Conservation (phyloP, 2,797 vertebrate genomes). For the Serranus cabrilla region DNA sequence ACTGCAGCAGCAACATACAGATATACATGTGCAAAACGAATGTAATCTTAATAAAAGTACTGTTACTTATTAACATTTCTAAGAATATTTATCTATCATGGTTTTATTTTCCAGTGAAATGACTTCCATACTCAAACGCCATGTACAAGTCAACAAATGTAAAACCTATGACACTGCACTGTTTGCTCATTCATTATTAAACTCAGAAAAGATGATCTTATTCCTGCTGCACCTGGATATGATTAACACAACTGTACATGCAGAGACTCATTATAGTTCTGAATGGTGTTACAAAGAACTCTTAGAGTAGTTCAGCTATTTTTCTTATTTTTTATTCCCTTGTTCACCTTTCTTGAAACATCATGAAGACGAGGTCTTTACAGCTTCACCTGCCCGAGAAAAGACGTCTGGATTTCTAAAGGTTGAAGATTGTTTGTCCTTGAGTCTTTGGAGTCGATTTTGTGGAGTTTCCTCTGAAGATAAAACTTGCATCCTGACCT, state of each 20-base stretch:
- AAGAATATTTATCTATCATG: background rate
- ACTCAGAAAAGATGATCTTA: conserved; percentile 46
- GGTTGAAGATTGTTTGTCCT: conserved; percentile 29
- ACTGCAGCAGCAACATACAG: background rate
- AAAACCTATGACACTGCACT: conserved; percentile 28
- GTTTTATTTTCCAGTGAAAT: conserved; percentile 45
- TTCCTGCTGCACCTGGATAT: conserved; percentile 80
- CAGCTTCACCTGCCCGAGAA: conserved; percentile 3
- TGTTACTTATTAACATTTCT: background rate
- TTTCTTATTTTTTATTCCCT: conserved; percentile 3
- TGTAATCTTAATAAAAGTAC: background rate
- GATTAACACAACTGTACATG: conserved; percentile 68
- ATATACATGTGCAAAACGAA: background rate
- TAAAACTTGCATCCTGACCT: background rate
- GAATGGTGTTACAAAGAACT: background rate
- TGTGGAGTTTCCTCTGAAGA: conserved; percentile 37
- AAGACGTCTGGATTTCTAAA: conserved; percentile 20
- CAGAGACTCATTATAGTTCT: conserved; percentile 28
- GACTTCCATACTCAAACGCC: conserved; percentile 45
- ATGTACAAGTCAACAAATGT: conserved; percentile 23
- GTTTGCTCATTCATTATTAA: conserved; percentile 85
- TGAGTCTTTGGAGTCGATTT: background rate
- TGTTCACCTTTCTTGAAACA: conserved; percentile 41
- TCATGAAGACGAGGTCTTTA: conserved; percentile 16
- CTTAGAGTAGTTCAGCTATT: background rate